phyloP scores from a whole-genome alignment of 1,140 invertebrate genomes.

The Tribolium castaneum region DNA sequence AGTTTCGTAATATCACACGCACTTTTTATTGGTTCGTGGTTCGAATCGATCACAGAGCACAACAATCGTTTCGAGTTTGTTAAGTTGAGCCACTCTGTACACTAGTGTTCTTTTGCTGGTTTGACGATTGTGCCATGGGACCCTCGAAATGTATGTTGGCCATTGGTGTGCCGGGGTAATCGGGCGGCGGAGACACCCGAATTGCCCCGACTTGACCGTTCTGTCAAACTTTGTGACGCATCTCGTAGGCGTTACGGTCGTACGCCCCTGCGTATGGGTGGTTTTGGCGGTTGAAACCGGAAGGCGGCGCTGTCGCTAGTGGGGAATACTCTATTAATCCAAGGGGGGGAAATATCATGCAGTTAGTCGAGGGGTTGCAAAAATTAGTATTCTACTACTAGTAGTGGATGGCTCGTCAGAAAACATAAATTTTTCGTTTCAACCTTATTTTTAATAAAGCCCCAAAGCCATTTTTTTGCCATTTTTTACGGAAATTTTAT shows the following conservation, averaged over 20 bases:
- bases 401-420: too few species aligned
- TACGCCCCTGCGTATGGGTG: conserved; percentile 76
- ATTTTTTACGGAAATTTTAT: too few species aligned
- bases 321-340: conserved; percentile 59
- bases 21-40: conserved; percentile 49
- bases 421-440: too few species aligned
- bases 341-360: background rate
- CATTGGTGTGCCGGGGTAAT: conserved; percentile 62
- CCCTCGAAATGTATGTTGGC: conserved; percentile 53
- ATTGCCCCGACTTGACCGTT: conserved; percentile 52
- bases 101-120: background rate
- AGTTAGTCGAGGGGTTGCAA: too few species aligned
- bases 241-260: conserved; percentile 68
- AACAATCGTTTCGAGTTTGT: conserved; percentile 33
- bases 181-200: conserved; percentile 61
- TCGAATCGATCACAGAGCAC: conserved; percentile 55
- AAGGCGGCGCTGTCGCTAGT: conserved; percentile 73
- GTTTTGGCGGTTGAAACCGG: conserved; percentile 67
- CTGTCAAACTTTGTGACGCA: conserved; percentile 64
- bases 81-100: conserved; percentile 3
- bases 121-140: conserved; percentile 7
- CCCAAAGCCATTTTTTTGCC: too few species aligned
- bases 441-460: too few species aligned
- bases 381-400: too few species aligned
- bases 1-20: conserved; percentile 50